Conservation (phyloP, 2,888 invertebrate species). For the Diogma glabrata region DNA sequence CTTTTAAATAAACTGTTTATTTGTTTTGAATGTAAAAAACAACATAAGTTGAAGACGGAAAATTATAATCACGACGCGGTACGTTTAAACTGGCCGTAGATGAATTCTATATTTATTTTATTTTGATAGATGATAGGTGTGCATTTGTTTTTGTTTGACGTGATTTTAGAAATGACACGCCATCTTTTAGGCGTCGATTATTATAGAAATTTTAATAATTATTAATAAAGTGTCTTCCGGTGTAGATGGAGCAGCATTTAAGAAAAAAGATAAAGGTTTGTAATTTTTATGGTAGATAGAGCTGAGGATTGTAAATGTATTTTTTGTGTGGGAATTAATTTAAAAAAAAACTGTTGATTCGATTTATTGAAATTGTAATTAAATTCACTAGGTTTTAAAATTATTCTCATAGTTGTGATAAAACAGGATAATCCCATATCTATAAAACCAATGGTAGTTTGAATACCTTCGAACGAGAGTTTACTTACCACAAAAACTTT, state of each 20-base stretch:
- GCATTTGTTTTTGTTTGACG: slow-evolving; percentile 14
- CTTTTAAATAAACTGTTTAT: background rate
- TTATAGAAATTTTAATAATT: slow-evolving; percentile 20
- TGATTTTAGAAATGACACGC: slow-evolving; percentile 26
- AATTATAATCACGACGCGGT: slow-evolving; percentile 9
- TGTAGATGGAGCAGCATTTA: slow-evolving; percentile 22
- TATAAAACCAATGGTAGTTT: no score
- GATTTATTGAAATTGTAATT: no score
- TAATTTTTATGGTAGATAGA: no score
- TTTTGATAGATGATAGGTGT: slow-evolving; percentile 13
- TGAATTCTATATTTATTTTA: background rate
- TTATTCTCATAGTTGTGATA: no score
- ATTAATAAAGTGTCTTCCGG: slow-evolving; percentile 19
- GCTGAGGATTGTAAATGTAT: no score
- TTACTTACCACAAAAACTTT: no score
- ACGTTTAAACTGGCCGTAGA: slow-evolving; percentile 3
- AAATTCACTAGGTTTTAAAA: no score
- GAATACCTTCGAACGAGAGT: no score
- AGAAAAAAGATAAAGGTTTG: no score
- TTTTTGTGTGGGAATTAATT: no score
- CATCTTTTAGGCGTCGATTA: slow-evolving; percentile 30
- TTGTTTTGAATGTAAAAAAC: background rate
- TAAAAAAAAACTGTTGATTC: no score
- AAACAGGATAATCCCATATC: no score
- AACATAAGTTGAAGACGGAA: background rate